phyloP scores from a whole-genome alignment of 1,140 invertebrate genomes.

The Drosophila ananassae region DNA sequence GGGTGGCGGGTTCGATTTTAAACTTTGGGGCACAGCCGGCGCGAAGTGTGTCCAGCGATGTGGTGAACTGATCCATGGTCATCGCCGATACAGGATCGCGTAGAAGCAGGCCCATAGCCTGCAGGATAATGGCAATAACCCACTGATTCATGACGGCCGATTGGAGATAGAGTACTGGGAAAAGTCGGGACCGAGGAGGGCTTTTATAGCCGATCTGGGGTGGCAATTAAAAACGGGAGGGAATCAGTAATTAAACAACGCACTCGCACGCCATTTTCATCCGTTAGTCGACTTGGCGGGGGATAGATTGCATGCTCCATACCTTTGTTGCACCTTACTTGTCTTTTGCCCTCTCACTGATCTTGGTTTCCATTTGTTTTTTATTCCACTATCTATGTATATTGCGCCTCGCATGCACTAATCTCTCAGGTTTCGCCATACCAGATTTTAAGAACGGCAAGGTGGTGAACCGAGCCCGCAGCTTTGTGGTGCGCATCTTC shows the following conservation, averaged over 20 bases:
- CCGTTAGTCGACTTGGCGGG: slow-evolving; percentile 9
- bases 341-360: slow-evolving; percentile 51
- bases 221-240: slow-evolving; percentile 38
- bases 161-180: not conserved
- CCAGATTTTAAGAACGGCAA: slow-evolving; percentile 85
- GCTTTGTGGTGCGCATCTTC: slow-evolving; percentile 86
- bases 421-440: slow-evolving; percentile 82
- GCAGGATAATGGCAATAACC: slow-evolving; percentile 19
- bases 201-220: slow-evolving; percentile 36
- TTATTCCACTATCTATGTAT: slow-evolving; percentile 30
- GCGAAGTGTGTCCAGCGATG: slow-evolving; percentile 75
- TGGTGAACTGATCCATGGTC: slow-evolving; percentile 70
- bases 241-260: slow-evolving; percentile 21
- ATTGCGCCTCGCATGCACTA: slow-evolving; percentile 47
- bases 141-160: slow-evolving; percentile 19
- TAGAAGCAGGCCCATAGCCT: slow-evolving; percentile 1
- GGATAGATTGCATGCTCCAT: slow-evolving; percentile 43
- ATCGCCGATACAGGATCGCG: slow-evolving; percentile 31
- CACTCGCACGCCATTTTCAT: slow-evolving; percentile 18
- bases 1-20: slow-evolving; percentile 47
- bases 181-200: not conserved
- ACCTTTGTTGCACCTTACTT: slow-evolving; percentile 51
- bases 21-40: slow-evolving; percentile 66
- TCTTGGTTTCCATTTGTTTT: slow-evolving; percentile 35
- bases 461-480: slow-evolving; percentile 85